Percentiles rank a stretch among this genome's conserved stretches.
Conservation (phyloP, 2,113 vertebrate species). For the Chitala chitala region DNA sequence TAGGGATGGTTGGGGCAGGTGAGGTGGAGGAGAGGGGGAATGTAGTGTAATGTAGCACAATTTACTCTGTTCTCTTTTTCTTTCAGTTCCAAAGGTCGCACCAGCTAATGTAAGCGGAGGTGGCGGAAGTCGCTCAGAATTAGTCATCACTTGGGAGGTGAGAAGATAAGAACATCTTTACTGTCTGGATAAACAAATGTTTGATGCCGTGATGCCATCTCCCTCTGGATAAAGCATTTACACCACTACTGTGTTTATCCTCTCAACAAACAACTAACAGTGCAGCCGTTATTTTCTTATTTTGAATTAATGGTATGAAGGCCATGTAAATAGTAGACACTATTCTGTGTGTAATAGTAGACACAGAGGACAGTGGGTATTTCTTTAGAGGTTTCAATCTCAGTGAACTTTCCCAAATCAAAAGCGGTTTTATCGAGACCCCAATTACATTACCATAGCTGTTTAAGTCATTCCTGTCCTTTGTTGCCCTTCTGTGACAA, state of each 20-base stretch:
- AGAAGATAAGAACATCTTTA: slow-evolving; percentile 49
- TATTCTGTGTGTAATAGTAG: no score
- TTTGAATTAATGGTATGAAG: no score
- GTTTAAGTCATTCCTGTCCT: not conserved
- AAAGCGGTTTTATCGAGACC: not conserved
- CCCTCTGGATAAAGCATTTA: slow-evolving; percentile 39
- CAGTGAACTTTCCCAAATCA: not conserved
- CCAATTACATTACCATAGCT: not conserved
- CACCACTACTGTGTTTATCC: slow-evolving; percentile 30
- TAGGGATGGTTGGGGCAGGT: no score
- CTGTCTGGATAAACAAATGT: no score
- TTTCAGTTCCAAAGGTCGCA: slow-evolving; percentile 86
- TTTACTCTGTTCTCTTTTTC: slow-evolving; percentile 42
- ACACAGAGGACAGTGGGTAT: no score
- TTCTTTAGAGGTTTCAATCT: not conserved
- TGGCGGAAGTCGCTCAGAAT: slow-evolving; percentile 90
- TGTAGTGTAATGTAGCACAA: slow-evolving; percentile 5
- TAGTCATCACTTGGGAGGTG: slow-evolving; percentile 99
- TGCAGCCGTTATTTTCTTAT: no score
- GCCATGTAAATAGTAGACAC: no score
- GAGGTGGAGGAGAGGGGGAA: not conserved
- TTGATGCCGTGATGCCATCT: no score
- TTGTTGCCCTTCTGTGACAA: not conserved
- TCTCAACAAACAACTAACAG: not conserved
- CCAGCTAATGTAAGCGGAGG: slow-evolving; percentile 94